Base-by-base conservation (phyloP, 2,888 invertebrate genomes). In the Lordiphosa andalusiaca region DNA sequence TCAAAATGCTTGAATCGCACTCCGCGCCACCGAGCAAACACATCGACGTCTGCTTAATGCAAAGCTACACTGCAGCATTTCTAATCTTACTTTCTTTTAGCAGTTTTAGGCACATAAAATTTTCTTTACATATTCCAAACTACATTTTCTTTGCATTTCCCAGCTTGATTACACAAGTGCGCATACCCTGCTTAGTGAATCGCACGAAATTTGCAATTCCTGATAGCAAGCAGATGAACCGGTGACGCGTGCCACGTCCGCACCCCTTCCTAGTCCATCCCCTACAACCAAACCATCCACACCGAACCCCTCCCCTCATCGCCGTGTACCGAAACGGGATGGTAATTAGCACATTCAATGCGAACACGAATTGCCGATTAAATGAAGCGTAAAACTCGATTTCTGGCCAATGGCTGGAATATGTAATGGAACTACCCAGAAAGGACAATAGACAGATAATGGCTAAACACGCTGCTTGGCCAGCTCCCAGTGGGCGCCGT, bases 401-500 rank as follows among this genome's bases (percentile, higher is more conserved):
- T 60, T 75, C 53, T 47, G 46, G 41, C 10, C 36, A 58, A 51
- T 44, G 52, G 51, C 49, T 44, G 40, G 33, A 42, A 10, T 50
- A 48, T 48, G 38, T 39, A 47, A 25, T 39, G 23, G 12, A 25
- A 44, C 21, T 16, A 19, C 6, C 40, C 33, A 37, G 30, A 19
- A 30, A 4, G 19, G 39, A 12, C 48, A 21, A 30, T 19, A 0
- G 25, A 39, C 6, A 25, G 23, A 21, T 39, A 5, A 40, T 12
- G 7, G 7, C 19, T 40, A 68, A 0, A 47, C 58, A 2, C 30
- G 9, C 30, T 44, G 10, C 33, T 33, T 44, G 33, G 16, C 16
- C 44, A 53, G 46, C 37, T 88, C 88, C 93, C 93, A 94, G 51
- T 90, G 77, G 23, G 93, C 90, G 6, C 98, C 98, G 91, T 97